Conservation (phyloP, 2,797 vertebrate genomes). For the Lindbergichthys nudifrons region DNA sequence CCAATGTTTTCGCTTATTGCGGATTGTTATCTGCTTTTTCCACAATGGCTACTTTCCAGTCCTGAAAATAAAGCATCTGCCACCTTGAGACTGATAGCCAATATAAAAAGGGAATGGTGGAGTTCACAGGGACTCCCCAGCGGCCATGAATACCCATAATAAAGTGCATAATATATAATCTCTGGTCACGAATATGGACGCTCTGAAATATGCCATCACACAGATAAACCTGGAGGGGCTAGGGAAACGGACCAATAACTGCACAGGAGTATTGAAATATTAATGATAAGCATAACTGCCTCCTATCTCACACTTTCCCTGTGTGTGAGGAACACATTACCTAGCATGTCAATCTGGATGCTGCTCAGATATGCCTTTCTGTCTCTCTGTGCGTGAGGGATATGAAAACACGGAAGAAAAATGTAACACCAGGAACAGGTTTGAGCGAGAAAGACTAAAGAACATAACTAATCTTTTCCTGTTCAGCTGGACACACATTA, state of each 20-base stretch:
- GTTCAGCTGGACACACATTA: slow-evolving; percentile 32
- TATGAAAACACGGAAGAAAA: slow-evolving; percentile 35
- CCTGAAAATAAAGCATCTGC: slow-evolving; percentile 24
- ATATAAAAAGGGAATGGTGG: neutral
- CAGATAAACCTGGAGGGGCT: slow-evolving; percentile 52
- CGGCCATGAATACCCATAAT: slow-evolving; percentile 42
- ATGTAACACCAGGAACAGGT: slow-evolving; percentile 6
- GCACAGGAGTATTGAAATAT: slow-evolving; percentile 58
- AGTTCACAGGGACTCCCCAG: slow-evolving; percentile 2
- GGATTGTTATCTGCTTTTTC: slow-evolving; percentile 14
- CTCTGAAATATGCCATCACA: slow-evolving; percentile 57
- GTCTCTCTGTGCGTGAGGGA: slow-evolving; percentile 16
- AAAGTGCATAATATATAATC: slow-evolving; percentile 45
- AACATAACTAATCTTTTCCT: slow-evolving; percentile 47
- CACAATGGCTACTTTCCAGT: slow-evolving; percentile 1
- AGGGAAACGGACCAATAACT: slow-evolving; percentile 37
- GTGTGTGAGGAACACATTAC: slow-evolving; percentile 58
- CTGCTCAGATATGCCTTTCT: slow-evolving; percentile 61
- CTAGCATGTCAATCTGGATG: slow-evolving; percentile 61
- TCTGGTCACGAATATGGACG: slow-evolving; percentile 39
- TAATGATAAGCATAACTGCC: slow-evolving; percentile 54
- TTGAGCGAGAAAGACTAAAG: slow-evolving; percentile 12
- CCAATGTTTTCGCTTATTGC: neutral
- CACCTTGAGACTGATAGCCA: slow-evolving; percentile 9
- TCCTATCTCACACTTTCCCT: slow-evolving; percentile 41